A percentile compares a stretch with the other conserved stretches of the same genome.
Conservation (phyloP, 2,888 invertebrate genomes). For the Therioaphis trifolii region DNA sequence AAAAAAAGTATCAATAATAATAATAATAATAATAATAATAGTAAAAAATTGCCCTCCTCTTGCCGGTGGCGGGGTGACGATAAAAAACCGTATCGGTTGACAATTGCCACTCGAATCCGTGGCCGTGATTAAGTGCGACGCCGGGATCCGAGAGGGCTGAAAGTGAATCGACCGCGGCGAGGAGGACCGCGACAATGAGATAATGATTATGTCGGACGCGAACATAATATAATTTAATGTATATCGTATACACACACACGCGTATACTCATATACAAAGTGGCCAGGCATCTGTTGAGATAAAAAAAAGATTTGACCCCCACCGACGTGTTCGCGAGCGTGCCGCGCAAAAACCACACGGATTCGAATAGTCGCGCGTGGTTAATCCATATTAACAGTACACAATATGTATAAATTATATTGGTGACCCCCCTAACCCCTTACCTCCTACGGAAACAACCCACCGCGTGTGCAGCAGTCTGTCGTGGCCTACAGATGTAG, state of each 20-base stretch:
- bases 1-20: conserved; percentile 23
- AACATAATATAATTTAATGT: not conserved
- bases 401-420: too few species aligned
- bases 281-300: not conserved
- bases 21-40: conserved; percentile 10
- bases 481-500: too few species aligned
- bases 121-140: conserved; percentile 4
- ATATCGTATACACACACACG: not conserved
- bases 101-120: conserved; percentile 53
- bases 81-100: conserved; percentile 57
- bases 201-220: conserved; percentile 56
- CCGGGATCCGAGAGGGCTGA: conserved; percentile 16
- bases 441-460: too few species aligned
- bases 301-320: conserved; percentile 31
- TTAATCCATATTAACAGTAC: too few species aligned
- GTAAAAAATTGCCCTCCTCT: conserved; percentile 19
- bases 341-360: not conserved
- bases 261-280: not conserved
- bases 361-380: too few species aligned
- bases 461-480: too few species aligned
- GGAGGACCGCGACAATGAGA: conserved; percentile 60
- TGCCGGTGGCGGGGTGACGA: conserved; percentile 6
- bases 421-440: too few species aligned
- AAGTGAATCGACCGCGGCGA: conserved; percentile 27
- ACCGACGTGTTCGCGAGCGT: conserved; percentile 17